A percentile compares a stretch with the other conserved stretches of the same genome.
These are phyloP conservation scores for Alligator mississippiensis DNA, from an alignment of 2,113 vertebrate species.

Conservation along the genomic window DNA sequence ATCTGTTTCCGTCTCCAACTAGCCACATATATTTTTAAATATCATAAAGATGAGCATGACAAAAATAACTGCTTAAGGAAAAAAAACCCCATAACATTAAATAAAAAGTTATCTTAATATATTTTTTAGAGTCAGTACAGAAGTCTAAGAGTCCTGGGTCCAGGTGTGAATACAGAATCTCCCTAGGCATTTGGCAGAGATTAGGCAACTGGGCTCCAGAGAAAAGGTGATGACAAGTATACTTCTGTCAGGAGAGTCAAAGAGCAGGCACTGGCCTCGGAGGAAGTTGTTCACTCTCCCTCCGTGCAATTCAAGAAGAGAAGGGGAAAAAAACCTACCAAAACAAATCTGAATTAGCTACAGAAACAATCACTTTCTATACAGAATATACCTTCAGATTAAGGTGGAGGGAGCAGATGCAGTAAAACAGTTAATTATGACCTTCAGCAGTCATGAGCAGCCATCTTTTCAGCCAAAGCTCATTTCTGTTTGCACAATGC, in stretches of 20 bases:
- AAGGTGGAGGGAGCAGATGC: background rate
- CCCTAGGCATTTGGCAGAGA: background rate
- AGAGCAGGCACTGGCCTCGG: background rate
- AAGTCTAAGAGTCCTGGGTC: background rate
- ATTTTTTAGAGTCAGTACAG: background rate
- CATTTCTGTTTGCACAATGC: too few relatives aligned
- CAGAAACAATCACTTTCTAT: background rate
- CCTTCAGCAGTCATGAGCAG: background rate
- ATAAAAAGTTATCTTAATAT: background rate
- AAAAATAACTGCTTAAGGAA: background rate
- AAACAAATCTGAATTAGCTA: background rate
- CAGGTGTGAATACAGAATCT: background rate
- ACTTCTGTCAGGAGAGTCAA: background rate
- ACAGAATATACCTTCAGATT: background rate
- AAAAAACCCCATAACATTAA: background rate
- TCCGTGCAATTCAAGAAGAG: background rate
- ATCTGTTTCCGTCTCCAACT: slow-evolving; percentile 64
- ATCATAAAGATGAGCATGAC: slow-evolving; percentile 43
- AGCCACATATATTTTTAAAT: slow-evolving; percentile 58
- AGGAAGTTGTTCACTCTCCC: background rate
- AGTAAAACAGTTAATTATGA: background rate
- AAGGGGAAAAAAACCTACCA: background rate
- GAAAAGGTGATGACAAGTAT: background rate
- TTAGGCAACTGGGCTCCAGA: background rate
- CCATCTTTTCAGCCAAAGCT: background rate